Base-by-base conservation (phyloP, 1,140 invertebrate genomes). In the Drosophila sp. region DNA sequence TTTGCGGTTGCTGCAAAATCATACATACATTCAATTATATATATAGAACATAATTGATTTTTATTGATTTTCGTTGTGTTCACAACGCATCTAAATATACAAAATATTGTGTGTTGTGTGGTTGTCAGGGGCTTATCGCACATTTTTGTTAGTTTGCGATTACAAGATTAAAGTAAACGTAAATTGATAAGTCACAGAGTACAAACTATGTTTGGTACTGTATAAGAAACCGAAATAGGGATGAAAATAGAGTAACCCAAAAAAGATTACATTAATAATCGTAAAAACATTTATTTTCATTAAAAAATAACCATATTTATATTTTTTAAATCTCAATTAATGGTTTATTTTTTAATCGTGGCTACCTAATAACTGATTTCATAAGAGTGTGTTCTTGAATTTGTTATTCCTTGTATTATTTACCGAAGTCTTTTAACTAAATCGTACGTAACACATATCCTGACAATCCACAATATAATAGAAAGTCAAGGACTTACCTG, bases 1-100 rank as follows among this genome's bases (percentile, higher is more conserved):
- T 92, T 92, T 65, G 89, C 76, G 57, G 90, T 89, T 40, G 82
- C 86, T 82, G 56, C 41, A 81, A 61, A 36, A 4, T 4, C 13
- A 62, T 38, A 61, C 34, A 69, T 57, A 53, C 9, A 51, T 34
- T 45, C 43, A 65, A 43, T 53, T 53, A 65, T 71, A 61, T 16
- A 16, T 16, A 43, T 43, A 27, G 4, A 56, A 43, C 13, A 72
- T 63, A 18, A 57, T 57, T 61, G 56, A 48, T 40, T 72, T 57
- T 58, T 70, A 80, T 65, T 54, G 65, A 80, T 76, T 57, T 76
- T 34, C 16, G 7, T 51, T 72, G 18, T 11, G 9, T 21, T 29
- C 9, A 46, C 8, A 27, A 5, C 4, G 11, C 7, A 50, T n/a
- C 46, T 9, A 50, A 50, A 29, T 14, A 32, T 14, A 48, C 0